A percentile compares a stretch with the other conserved stretches of the same genome.
phyloP scores from a whole-genome alignment of 2,797 vertebrate genomes.

The Hoplostethus atlanticus region DNA sequence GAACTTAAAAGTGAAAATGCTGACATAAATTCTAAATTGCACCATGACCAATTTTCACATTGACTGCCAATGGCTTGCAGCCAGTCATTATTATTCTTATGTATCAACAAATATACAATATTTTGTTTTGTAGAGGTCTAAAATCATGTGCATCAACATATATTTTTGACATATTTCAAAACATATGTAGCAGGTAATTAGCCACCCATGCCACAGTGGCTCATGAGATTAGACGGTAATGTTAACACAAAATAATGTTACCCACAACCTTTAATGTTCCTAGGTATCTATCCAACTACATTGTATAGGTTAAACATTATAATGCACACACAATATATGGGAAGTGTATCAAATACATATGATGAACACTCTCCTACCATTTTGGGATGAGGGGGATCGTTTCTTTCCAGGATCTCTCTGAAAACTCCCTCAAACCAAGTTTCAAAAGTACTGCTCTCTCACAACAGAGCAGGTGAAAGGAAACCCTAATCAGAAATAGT shows the following conservation, averaged over 20 bases:
- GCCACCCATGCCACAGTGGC: too few species aligned
- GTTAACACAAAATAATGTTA: too few species aligned
- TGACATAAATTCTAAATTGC: conserved; percentile 32
- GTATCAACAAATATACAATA: conserved; percentile 7
- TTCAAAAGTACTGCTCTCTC: conserved; percentile 51
- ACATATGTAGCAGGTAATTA: too few species aligned
- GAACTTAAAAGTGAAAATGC: conserved; percentile 31
- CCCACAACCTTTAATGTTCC: background rate
- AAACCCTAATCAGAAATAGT: conserved; percentile 67
- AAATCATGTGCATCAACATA: background rate
- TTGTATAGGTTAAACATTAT: background rate
- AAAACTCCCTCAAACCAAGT: conserved; percentile 45
- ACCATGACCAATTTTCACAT: conserved; percentile 32
- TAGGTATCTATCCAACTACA: too few species aligned
- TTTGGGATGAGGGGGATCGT: conserved; percentile 25
- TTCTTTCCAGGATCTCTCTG: conserved; percentile 27
- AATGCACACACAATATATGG: background rate
- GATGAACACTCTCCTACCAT: background rate
- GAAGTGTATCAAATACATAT: conserved; percentile 13
- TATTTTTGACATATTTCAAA: too few species aligned
- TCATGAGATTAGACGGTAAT: too few species aligned
- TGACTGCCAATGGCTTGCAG: conserved; percentile 18
- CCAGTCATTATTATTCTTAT: conserved; percentile 5
- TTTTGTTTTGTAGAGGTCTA: conserved; percentile 2
- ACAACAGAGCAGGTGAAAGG: conserved; percentile 35